Conservation (phyloP, 2,113 vertebrate genomes). For the Callithrix jacchus region DNA sequence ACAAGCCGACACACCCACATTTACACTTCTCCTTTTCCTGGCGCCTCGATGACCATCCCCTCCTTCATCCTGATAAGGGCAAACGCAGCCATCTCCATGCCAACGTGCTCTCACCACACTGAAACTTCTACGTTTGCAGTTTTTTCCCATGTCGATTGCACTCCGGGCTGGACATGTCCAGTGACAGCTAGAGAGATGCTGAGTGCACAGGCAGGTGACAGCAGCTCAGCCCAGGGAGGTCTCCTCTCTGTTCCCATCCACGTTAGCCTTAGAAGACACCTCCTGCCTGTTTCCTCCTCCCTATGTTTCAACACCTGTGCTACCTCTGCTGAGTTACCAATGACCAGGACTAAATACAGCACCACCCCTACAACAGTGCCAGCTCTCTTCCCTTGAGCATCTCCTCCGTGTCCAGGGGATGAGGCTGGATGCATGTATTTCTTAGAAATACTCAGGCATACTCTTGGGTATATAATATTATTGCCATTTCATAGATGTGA, state of each 20-base stretch:
- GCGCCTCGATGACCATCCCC: background rate
- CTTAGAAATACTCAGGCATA: background rate
- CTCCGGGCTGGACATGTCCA: background rate
- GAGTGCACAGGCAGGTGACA: rapidly evolving
- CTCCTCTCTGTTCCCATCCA: background rate
- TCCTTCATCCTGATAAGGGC: background rate
- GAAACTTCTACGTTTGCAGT: rapidly evolving
- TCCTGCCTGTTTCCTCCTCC: background rate
- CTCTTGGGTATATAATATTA: background rate
- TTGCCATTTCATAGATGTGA: background rate
- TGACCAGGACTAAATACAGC: background rate
- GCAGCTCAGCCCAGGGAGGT: background rate
- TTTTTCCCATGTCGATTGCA: rapidly evolving
- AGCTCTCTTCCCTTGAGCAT: background rate
- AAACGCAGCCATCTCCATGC: rapidly evolving
- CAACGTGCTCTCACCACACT: too few species aligned
- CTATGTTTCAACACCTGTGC: too few species aligned
- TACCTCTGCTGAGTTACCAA: too few species aligned
- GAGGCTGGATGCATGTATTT: rapidly evolving
- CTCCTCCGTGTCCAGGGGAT: background rate
- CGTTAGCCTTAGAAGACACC: rapidly evolving
- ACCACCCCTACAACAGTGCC: rapidly evolving
- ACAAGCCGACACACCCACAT: rapidly evolving
- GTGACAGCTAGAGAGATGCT: too few species aligned
- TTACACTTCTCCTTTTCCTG: background rate